Evolutionary conservation across 2,797 vertebrate genomes (phyloP).

Genomic region (Enteromius anoplus): DNA sequence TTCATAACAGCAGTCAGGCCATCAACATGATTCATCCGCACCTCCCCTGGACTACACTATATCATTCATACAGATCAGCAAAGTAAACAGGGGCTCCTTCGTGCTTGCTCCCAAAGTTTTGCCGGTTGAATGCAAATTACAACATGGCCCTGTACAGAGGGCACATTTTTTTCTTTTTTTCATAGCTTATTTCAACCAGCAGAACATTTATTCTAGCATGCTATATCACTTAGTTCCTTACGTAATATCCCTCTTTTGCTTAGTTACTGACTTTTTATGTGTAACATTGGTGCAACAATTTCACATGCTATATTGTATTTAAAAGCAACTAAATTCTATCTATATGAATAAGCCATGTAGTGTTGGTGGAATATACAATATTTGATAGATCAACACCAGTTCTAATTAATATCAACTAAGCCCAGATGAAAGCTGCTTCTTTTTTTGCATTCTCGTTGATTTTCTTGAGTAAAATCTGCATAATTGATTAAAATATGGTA

Average conservation of each 20-base stretch:
- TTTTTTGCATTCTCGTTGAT: neutral
- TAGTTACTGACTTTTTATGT: neutral
- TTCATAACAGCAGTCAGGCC: conserved; percentile 37
- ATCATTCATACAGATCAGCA: conserved; percentile 31
- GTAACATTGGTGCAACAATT: conserved; percentile 14
- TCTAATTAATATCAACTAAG: neutral
- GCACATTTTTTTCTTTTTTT: conserved; percentile 11
- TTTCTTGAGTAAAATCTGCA: neutral
- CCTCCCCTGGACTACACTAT: conserved; percentile 18
- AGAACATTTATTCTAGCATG: neutral
- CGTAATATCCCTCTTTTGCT: neutral
- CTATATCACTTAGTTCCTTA: neutral
- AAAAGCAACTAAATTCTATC: neutral
- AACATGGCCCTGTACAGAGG: conserved; percentile 11
- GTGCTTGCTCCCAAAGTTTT: conserved; percentile 14
- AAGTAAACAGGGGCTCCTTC: conserved; percentile 29
- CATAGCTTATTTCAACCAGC: conserved; percentile 4
- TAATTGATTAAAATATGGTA: neutral
- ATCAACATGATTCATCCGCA: conserved; percentile 35
- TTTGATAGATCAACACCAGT: neutral
- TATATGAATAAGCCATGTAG: neutral
- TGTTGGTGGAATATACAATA: conserved; percentile 6
- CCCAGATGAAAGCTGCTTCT: neutral
- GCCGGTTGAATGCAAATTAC: conserved; percentile 35
- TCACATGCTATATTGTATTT: neutral